Percentiles rank a stretch among this genome's conserved stretches.
These are phyloP conservation scores for Bombycilla garrulus DNA, from an alignment of 2,113 vertebrate genomes.

Conservation along the genomic window DNA sequence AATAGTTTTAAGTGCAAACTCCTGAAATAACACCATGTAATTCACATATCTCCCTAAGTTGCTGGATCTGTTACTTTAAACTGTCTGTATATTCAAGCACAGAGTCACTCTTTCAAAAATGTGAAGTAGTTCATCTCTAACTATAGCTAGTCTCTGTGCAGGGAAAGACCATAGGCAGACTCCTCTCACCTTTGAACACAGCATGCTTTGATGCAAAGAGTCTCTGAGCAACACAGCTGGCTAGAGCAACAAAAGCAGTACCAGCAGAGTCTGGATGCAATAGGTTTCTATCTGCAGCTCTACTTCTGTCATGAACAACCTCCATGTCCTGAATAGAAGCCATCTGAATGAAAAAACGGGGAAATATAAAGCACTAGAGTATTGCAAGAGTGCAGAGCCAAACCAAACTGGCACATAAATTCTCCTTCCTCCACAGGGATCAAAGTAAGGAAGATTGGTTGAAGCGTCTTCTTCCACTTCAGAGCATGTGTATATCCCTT, in stretches of 20 bases:
- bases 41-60: neutral
- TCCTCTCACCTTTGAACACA: neutral
- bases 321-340: neutral
- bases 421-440: neutral
- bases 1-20: neutral
- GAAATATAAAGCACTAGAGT: neutral
- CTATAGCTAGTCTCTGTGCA: neutral
- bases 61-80: neutral
- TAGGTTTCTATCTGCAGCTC: neutral
- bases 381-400: neutral
- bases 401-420: neutral
- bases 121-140: neutral
- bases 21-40: neutral
- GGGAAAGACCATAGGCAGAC: neutral
- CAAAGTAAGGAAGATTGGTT: neutral
- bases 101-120: neutral
- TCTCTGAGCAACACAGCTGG: neutral
- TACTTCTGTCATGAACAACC: neutral
- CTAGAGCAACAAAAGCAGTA: neutral
- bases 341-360: neutral
- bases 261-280: neutral
- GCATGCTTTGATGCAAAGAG: neutral
- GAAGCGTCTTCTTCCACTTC: neutral
- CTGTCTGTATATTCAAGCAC: neutral
- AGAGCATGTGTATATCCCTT: neutral